Evolutionary conservation across 2,888 invertebrate genomes (phyloP), one percentile per base, ranked within the genome.

Genomic region (Leucoptera coffeella): DNA sequence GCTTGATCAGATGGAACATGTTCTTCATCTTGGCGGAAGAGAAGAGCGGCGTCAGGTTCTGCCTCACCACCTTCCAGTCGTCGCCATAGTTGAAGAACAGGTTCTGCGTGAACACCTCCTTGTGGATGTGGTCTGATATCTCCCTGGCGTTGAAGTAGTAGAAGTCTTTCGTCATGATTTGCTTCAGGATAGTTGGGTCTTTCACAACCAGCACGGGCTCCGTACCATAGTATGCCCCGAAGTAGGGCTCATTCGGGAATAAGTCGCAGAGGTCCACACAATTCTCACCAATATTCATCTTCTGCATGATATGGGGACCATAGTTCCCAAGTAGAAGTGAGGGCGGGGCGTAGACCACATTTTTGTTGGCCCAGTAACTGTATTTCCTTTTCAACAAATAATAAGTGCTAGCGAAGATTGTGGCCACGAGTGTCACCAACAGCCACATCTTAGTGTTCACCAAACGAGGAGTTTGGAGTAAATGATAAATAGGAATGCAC

Each of bases 1-100:
- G 40, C 17, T 38, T 35, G 15, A 47, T 40, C 19, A 47, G 28
- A 32, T 38, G 31, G 19, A 43, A 47, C 47, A 47, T 46, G n/a
- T 32, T 38, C 23, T 38, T 46, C 38, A 47, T 36, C 30, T 39
- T 45, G 1, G 40, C 35, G 4, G 38, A 38, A 1, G 45, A 40
- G 26, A 45, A 47, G 0, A 44, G 22, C 2, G 45, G 45, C 1
- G 41, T 40, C 4, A 44, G 12, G 13, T 40, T 44, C 26, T 46
- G 44, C 1, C 46, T 38, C 15, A 38, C 14, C 4, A 42, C 33
- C 25, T 36, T 46, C 46, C 44, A 45, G 10, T 30, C 34, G 25
- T 45, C 41, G 1, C 45, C 45, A 25, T 34, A 29, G 2, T 35
- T 22, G 27, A 43, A 42, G 25, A 47, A 43, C 3, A 47, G n/a